Evolutionary conservation across 2,113 vertebrate genomes (phyloP), one percentile per base, ranked within the genome.

Genomic region (Acrocephalus kingi): DNA sequence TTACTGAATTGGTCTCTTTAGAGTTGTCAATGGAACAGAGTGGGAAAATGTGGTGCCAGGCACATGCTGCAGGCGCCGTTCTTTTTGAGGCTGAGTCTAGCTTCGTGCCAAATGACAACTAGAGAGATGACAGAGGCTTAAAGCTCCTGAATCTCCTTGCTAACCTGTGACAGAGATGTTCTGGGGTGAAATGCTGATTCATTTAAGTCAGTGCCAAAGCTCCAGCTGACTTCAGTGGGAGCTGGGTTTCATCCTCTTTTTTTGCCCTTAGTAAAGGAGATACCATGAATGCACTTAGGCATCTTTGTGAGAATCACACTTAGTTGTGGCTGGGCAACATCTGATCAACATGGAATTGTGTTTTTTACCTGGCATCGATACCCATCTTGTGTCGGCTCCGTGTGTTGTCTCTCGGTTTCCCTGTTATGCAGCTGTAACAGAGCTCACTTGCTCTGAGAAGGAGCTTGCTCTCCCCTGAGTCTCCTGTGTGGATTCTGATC

Each of bases 1-100:
- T 95, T 93, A 69, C 55, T 93, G 82, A 96, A 62, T 80, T 90
- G 45, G 16, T 82, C 59, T 93, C 71, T 83, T 92, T 75, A 86
- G 63, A 76, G 73, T 15, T 82, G 54, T 88, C 78, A 68, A 46
- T 82, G 52, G 88, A 84, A 91, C 1, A 5, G 43, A 68, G 45
- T 81, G 75, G 96, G 72, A 97, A 96, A 93, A 6, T 77, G 48
- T 12, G 4, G 11, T 89, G 87, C 80, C 72, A 89, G 68, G 54
- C 64, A 17, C 59, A 22, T 67, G 21, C 66, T 86, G 62, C 31
- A 49, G 27, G n/a, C 46, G 35, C 58, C 79, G 10, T 35, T 84
- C 85, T 91, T 95, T 25, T 11, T 21, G 16, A 58, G 24, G 7
- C 22, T 87, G 55, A 23, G 22, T 68, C 59, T 79, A 69, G 63